phyloP scores from a whole-genome alignment of 2,797 vertebrate genomes.

The Cirrhinus mrigala region DNA sequence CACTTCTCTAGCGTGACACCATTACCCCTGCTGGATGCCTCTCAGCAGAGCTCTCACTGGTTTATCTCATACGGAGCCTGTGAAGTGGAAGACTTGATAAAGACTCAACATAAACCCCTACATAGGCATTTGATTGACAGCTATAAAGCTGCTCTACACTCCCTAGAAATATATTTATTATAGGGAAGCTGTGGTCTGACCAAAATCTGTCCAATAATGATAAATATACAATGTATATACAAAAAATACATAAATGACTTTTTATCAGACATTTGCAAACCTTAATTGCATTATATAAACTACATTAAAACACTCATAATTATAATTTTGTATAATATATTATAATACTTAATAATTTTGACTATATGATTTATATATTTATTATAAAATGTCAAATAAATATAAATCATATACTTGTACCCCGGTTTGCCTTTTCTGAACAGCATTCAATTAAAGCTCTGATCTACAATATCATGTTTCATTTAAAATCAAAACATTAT shows the following conservation, averaged over 20 bases:
- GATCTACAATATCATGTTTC: constrained; percentile 9
- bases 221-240: not conserved
- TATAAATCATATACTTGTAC: not conserved
- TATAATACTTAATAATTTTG: not conserved
- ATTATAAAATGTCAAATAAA: not conserved
- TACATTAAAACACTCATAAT: not conserved
- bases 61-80: constrained; percentile 29
- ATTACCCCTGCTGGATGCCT: constrained; percentile 48
- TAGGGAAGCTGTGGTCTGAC: not conserved
- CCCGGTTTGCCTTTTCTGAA: not conserved
- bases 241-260: not conserved
- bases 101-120: constrained; percentile 42
- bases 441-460: not conserved
- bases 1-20: constrained; percentile 63
- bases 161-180: not conserved
- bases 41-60: constrained; percentile 45
- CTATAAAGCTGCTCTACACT: not conserved
- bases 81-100: constrained; percentile 35
- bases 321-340: not conserved
- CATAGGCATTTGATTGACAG: constrained; percentile 10
- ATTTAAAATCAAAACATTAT: not conserved
- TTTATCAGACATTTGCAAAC: not conserved
- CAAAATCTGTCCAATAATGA: not conserved
- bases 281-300: not conserved
- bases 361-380: not conserved